These are phyloP conservation scores for Marmota flaviventris DNA, from an alignment of 2,113 vertebrate genomes.

Conservation along the genomic window DNA sequence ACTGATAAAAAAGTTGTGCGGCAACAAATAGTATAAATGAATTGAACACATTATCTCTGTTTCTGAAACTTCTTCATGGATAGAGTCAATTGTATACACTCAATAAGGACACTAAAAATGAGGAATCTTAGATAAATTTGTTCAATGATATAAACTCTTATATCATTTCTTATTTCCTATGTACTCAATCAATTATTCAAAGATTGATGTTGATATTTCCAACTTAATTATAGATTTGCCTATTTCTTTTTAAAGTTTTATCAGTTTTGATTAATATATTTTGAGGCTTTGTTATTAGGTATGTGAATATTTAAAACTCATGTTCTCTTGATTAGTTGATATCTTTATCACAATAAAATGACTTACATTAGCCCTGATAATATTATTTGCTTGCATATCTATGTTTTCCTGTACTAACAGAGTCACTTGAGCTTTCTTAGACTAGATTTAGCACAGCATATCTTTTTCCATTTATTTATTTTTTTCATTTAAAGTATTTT, in stretches of 20 bases:
- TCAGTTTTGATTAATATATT: neutral
- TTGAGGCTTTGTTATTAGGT: neutral
- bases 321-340: neutral
- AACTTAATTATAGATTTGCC: neutral
- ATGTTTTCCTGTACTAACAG: neutral
- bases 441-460: neutral
- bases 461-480: neutral
- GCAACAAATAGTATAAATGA: neutral
- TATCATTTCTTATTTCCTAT: neutral
- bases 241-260: neutral
- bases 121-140: neutral
- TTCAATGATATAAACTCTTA: neutral
- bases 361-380: neutral
- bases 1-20: neutral
- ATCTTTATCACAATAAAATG: neutral
- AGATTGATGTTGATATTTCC: neutral
- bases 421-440: neutral
- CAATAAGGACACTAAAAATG: conserved; percentile 5
- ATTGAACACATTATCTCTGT: neutral
- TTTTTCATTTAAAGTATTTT: neutral
- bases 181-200: neutral
- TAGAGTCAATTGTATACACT: neutral
- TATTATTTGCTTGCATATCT: neutral
- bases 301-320: neutral
- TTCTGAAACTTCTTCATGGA: conserved; percentile 3